These are phyloP conservation scores for Sminthopsis crassicaudata DNA, from an alignment of 2,113 vertebrate genomes.

Conservation along the genomic window DNA sequence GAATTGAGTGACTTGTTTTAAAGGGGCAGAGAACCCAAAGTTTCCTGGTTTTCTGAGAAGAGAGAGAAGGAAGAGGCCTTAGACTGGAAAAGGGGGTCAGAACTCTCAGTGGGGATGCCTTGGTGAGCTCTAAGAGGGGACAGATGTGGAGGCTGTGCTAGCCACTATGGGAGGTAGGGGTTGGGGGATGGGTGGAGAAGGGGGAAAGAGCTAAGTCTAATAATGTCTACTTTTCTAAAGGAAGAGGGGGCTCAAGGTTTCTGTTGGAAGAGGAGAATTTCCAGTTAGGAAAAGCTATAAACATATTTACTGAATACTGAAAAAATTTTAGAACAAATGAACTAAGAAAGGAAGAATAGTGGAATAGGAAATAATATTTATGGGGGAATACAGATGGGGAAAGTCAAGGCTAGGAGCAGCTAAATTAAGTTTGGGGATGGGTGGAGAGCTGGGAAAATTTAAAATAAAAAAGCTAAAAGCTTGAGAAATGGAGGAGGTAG, in stretches of 20 bases:
- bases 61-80: neutral
- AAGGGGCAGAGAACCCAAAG: neutral
- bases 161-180: no score
- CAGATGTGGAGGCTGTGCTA: neutral
- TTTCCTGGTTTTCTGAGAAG: neutral
- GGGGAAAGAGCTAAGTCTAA: neutral
- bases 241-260: neutral
- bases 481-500: neutral
- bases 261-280: neutral
- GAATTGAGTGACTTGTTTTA: neutral
- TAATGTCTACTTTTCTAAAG: neutral
- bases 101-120: neutral
- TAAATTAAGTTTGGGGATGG: neutral
- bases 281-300: neutral
- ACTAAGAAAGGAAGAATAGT: neutral
- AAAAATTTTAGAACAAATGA: neutral
- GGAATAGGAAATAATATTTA: neutral
- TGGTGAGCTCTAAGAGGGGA: neutral
- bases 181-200: no score
- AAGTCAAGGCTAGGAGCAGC: neutral
- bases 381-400: neutral
- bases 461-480: neutral
- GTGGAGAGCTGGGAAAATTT: neutral
- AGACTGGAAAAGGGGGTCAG: neutral
- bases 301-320: neutral